phyloP scores from a whole-genome alignment of 2,113 vertebrate genomes.

The Saimiri boliviensis region DNA sequence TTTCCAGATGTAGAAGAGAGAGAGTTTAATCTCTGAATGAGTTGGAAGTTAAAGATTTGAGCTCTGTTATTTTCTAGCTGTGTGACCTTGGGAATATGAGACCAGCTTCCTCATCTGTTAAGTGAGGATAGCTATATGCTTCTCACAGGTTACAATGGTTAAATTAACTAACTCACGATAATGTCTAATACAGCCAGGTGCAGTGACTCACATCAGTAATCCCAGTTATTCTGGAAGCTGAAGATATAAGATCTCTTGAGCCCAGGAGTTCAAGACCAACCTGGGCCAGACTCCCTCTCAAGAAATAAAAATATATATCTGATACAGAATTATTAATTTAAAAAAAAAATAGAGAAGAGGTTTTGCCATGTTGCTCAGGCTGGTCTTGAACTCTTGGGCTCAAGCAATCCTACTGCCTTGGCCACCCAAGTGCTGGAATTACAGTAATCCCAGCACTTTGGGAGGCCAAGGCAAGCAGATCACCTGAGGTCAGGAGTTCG shows the following conservation, averaged over 20 bases:
- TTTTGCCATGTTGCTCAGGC: too few species aligned
- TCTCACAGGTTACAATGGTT: not conserved
- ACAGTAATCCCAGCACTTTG: too few species aligned
- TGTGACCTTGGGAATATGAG: not conserved
- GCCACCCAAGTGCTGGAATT: too few species aligned
- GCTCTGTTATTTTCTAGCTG: not conserved
- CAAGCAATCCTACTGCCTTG: too few species aligned
- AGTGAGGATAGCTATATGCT: not conserved
- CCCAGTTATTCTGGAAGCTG: not conserved
- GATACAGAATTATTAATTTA: not conserved
- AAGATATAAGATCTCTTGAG: not conserved
- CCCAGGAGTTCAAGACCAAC: too few species aligned
- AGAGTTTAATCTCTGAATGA: slow-evolving; percentile 23
- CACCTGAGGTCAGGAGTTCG: too few species aligned
- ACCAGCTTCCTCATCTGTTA: not conserved
- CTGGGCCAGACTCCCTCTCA: too few species aligned
- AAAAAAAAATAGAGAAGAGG: too few species aligned
- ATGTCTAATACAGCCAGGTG: too few species aligned
- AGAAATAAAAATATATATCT: not conserved
- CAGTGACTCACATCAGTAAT: too few species aligned
- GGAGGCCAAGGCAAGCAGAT: too few species aligned
- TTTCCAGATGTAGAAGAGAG: not conserved
- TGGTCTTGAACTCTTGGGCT: too few species aligned
- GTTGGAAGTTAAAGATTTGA: not conserved
- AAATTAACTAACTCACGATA: not conserved